A percentile compares a stretch with the other conserved stretches of the same genome.
phyloP scores from a whole-genome alignment of 1,140 invertebrate genomes.

The Coenobita brevimanus region DNA sequence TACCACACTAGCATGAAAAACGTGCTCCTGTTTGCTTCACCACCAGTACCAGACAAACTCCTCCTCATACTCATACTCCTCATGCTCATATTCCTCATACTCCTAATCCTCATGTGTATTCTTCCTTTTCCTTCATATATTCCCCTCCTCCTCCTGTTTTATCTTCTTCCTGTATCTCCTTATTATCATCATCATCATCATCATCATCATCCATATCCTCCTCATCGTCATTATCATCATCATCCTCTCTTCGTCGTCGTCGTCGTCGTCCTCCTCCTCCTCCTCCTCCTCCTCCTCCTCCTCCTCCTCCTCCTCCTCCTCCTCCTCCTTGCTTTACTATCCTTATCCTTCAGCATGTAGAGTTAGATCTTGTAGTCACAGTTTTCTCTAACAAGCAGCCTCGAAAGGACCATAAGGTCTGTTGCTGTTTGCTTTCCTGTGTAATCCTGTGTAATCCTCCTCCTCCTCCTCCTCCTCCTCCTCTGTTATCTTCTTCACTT shows the following conservation, averaged over 20 bases:
- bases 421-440: neutral
- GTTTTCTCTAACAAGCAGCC: too few species aligned
- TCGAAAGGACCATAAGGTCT: too few species aligned
- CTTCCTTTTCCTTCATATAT: too few species aligned
- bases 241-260: too few species aligned
- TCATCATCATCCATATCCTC: neutral
- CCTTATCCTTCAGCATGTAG: neutral
- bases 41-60: too few species aligned
- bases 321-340: neutral
- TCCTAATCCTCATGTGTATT: neutral
- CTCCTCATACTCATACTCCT: neutral
- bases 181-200: neutral
- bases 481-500: neutral
- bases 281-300: constrained; percentile 14
- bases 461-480: neutral
- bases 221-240: neutral
- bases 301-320: neutral
- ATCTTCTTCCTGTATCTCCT: neutral
- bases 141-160: neutral
- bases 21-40: constrained; percentile 48
- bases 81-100: constrained; percentile 3
- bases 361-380: too few species aligned
- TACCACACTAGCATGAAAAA: constrained; percentile 58
- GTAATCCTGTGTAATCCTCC: neutral
- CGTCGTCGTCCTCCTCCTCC: neutral